These are phyloP conservation scores for Heliothis virescens DNA, from an alignment of 1,140 invertebrate genomes.

Conservation along the genomic window DNA sequence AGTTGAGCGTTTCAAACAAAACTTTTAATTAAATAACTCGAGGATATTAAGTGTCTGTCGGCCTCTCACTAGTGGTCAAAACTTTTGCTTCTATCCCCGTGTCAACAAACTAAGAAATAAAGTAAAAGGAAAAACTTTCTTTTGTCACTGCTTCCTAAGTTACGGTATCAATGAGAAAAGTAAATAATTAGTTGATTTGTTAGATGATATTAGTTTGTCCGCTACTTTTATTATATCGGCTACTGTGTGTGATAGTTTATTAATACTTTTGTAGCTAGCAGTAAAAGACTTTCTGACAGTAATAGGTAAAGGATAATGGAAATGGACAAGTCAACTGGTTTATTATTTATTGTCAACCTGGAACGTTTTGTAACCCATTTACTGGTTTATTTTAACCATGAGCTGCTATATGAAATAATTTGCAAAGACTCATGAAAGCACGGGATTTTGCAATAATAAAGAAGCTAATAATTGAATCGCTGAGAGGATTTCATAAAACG, in stretches of 20 bases:
- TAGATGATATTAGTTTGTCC: slow-evolving; percentile 17
- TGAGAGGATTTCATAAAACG: too few species aligned
- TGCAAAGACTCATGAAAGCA: too few species aligned
- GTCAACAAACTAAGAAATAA: neutral
- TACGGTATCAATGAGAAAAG: slow-evolving; percentile 21
- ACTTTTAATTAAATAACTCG: slow-evolving; percentile 23
- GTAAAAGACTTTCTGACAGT: too few species aligned
- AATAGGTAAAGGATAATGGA: neutral
- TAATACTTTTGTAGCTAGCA: too few species aligned
- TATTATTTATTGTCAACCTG: too few species aligned
- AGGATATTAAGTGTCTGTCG: neutral
- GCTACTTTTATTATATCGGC: neutral
- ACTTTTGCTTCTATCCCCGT: neutral
- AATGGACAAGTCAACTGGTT: neutral
- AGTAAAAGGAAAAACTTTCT: slow-evolving; percentile 10
- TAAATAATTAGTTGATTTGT: slow-evolving; percentile 28
- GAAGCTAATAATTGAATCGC: too few species aligned
- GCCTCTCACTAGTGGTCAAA: neutral
- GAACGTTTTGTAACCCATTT: too few species aligned
- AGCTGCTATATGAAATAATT: too few species aligned
- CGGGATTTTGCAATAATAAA: too few species aligned
- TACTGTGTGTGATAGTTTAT: too few species aligned
- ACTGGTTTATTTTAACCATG: too few species aligned
- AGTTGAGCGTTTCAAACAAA: neutral
- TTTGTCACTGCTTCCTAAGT: slow-evolving; percentile 1